Percentiles rank a stretch among this genome's conserved stretches.
These are phyloP conservation scores for Procavia capensis DNA, from an alignment of 2,113 vertebrate species.

Conservation along the genomic window DNA sequence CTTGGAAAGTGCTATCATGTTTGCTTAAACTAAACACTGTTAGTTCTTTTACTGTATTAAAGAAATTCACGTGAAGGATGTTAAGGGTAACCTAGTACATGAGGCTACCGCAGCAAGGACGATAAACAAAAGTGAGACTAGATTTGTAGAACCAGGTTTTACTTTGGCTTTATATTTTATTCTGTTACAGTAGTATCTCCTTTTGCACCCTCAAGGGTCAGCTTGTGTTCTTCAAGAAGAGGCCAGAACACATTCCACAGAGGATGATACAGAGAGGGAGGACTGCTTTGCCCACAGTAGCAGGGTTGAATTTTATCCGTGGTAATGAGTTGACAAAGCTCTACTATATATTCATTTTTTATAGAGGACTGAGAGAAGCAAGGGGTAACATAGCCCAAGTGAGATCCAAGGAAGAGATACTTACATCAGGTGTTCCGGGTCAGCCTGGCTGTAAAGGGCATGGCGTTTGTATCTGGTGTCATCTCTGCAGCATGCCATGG, in stretches of 20 bases:
- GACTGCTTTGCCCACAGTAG: not conserved
- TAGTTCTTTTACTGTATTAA: slow-evolving; percentile 30
- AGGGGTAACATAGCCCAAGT: not conserved
- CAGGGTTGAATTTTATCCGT: slow-evolving; percentile 36
- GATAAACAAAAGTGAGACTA: slow-evolving; percentile 19
- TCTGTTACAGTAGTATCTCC: not conserved
- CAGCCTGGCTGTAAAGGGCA: not conserved
- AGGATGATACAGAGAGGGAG: not conserved
- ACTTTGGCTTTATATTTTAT: slow-evolving; percentile 32
- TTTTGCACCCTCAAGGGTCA: not conserved
- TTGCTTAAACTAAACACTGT: slow-evolving; percentile 60
- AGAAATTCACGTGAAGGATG: slow-evolving; percentile 41
- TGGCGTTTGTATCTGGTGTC: not conserved
- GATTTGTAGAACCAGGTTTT: slow-evolving; percentile 36
- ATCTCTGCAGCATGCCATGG: not conserved
- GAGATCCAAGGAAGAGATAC: not conserved
- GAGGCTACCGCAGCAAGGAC: not conserved
- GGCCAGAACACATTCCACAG: not conserved
- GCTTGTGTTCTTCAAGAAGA: slow-evolving; percentile 20
- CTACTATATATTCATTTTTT: not conserved
- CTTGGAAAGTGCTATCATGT: slow-evolving; percentile 53
- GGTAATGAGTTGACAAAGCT: not conserved
- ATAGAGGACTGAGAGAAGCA: not conserved
- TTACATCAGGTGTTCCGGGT: not conserved
- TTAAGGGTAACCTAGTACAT: not conserved